Percentiles rank a stretch among this genome's conserved stretches.
phyloP scores from a whole-genome alignment of 1,140 invertebrate species.

The Caenorhabditis remanei region DNA sequence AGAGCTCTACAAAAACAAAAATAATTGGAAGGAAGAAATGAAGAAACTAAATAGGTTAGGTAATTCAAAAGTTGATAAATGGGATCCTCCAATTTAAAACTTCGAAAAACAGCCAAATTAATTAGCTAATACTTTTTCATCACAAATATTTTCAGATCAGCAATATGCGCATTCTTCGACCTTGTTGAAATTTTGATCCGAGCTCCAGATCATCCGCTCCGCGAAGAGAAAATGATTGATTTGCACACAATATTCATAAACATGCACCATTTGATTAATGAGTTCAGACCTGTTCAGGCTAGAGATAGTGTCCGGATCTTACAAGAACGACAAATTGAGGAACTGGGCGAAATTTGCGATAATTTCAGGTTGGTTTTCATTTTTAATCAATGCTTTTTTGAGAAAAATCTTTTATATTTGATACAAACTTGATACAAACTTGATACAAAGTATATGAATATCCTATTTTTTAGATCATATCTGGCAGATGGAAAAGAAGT shows the following conservation, averaged over 20 bases:
- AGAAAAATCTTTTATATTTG: too few relatives aligned
- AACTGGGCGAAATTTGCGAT: constrained; percentile 32
- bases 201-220: constrained; percentile 49
- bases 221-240: constrained; percentile 59
- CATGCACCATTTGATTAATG: constrained; percentile 66
- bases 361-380: constrained; percentile 45
- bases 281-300: constrained; percentile 61
- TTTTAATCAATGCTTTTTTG: background rate
- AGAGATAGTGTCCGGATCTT: constrained; percentile 52
- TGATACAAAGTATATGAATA: background rate
- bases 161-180: constrained; percentile 57
- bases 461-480: background rate
- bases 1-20: constrained; percentile 48
- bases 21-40: constrained; percentile 63
- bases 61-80: background rate
- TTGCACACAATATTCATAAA: constrained; percentile 63
- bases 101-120: too few relatives aligned
- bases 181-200: constrained; percentile 57
- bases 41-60: constrained; percentile 63
- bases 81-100: too few relatives aligned
- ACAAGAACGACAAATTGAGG: constrained; percentile 54
- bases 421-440: too few relatives aligned
- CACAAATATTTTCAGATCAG: constrained; percentile 29
- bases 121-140: too few relatives aligned
- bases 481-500: constrained; percentile 21